phyloP scores from a whole-genome alignment of 2,888 invertebrate genomes.

The Nycteola revayana region DNA sequence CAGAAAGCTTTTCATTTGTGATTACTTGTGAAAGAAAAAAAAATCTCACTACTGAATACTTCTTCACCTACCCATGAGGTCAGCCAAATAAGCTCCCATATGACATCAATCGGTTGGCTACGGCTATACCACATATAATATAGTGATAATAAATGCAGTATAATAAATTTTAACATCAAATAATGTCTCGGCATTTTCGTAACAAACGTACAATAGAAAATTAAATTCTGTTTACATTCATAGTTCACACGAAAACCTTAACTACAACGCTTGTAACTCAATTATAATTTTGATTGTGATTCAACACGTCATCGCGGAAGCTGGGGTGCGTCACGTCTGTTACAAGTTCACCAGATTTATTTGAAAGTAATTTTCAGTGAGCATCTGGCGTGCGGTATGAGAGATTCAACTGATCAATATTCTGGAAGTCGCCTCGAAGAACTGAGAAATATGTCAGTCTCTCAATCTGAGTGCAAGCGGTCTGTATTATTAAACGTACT shows the following conservation, averaged over 20 bases:
- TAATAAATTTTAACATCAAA: too few species aligned
- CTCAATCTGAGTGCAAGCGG: slow-evolving; percentile 59
- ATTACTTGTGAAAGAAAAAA: too few species aligned
- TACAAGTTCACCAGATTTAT: slow-evolving; percentile 70
- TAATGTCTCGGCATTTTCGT: too few species aligned
- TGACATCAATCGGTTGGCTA: too few species aligned
- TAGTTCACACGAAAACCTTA: too few species aligned
- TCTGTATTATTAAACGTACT: slow-evolving; percentile 41
- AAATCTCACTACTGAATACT: too few species aligned
- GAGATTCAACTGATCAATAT: slow-evolving; percentile 78
- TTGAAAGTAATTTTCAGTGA: slow-evolving; percentile 77
- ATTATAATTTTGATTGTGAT: slow-evolving; percentile 47
- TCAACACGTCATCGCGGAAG: slow-evolving; percentile 37
- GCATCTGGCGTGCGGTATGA: slow-evolving; percentile 78
- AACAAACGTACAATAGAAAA: too few species aligned
- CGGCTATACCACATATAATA: too few species aligned
- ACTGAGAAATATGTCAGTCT: slow-evolving; percentile 76
- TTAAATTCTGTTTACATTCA: background rate
- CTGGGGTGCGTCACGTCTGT: slow-evolving; percentile 32
- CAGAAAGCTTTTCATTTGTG: too few species aligned
- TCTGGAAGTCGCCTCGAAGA: slow-evolving; percentile 70
- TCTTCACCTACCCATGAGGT: too few species aligned
- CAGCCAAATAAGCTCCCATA: too few species aligned
- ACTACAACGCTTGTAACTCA: slow-evolving; percentile 34
- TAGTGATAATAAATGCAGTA: too few species aligned